Evolutionary conservation across 1,140 invertebrate genomes (phyloP).

Genomic region (Rhizoglyphus robini): DNA sequence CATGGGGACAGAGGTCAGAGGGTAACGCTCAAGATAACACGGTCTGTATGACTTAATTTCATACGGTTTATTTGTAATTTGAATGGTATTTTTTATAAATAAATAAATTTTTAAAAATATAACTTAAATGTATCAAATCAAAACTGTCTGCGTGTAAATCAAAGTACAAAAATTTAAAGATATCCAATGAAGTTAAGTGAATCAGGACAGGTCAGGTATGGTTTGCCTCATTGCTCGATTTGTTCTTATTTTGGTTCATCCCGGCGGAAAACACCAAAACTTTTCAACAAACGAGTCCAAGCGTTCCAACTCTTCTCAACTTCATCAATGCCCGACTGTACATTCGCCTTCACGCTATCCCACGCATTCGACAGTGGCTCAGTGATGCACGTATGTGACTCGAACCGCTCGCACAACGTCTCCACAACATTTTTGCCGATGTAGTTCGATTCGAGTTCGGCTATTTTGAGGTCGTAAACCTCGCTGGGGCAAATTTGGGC

Average conservation of each 20-base stretch:
- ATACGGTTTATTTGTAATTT: too few species aligned
- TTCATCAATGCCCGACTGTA: slow-evolving; percentile 36
- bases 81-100: too few species aligned
- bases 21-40: too few species aligned
- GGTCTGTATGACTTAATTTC: too few species aligned
- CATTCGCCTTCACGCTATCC: slow-evolving; percentile 67
- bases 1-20: too few species aligned
- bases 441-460: not conserved
- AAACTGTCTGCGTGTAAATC: too few species aligned
- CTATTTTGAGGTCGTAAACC: not conserved
- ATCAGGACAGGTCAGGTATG: too few species aligned
- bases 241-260: not conserved
- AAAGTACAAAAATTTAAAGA: too few species aligned
- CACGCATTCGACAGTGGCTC: slow-evolving; percentile 32
- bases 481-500: not conserved
- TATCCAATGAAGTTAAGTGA: too few species aligned
- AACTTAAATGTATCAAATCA: too few species aligned
- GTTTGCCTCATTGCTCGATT: not conserved
- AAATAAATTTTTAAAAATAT: too few species aligned
- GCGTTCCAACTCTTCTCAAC: not conserved
- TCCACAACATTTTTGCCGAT: not conserved
- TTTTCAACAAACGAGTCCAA: not conserved
- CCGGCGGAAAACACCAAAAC: not conserved
- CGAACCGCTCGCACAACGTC: not conserved
- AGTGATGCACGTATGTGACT: slow-evolving; percentile 5